Base-by-base conservation (phyloP, 1,140 invertebrate species). In the Popillia japonica region DNA sequence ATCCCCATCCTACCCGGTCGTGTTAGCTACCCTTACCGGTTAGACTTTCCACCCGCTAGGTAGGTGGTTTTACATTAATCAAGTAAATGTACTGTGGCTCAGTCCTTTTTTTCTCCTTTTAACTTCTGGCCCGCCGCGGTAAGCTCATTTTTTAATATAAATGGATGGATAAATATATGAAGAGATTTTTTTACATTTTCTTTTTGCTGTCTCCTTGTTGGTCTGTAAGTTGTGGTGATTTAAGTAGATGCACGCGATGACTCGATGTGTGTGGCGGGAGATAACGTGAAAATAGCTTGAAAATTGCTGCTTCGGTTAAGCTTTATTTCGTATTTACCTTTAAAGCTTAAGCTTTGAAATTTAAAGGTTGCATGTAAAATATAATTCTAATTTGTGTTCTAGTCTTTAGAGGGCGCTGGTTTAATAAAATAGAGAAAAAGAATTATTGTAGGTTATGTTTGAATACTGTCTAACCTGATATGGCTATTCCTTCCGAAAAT, bases 71-170 rank as follows among this genome's bases (percentile, higher is more conserved):
- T 22, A 44, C 72, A 74, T 74, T 74, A 74, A 74, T 74, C 72
- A 74, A 74, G 40, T 74, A 74, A 74, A 74, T 74, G 72, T 74
- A 74, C 72, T 74, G 34, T 44, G 72, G 34, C 64, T 27, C 14
- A 72, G 64, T 72, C 22, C 23, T 3, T 40, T 40, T n/a, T 40
- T 40, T 27, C 64, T 34, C 64, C 64, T 72, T 72, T 40, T 72
- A 72, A 40, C 34, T 40, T 72, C 22, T 72, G 48, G 48, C 48
- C 48, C 17, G 6, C 14, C n/a, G 48, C 48, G 48, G 48, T 55
- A 55, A 55, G 17, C 48, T 55, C 48, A 55, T 55, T 55, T 55
- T 55, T 55, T 55, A 55, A 55, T 55, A 55, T 55, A 55, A 55
- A 55, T 55, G 48, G 48, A 55, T 55, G 48, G 48, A 17, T n/a